phyloP scores from a whole-genome alignment of 2,888 invertebrate genomes.

The Callyntrura guangdongensis region DNA sequence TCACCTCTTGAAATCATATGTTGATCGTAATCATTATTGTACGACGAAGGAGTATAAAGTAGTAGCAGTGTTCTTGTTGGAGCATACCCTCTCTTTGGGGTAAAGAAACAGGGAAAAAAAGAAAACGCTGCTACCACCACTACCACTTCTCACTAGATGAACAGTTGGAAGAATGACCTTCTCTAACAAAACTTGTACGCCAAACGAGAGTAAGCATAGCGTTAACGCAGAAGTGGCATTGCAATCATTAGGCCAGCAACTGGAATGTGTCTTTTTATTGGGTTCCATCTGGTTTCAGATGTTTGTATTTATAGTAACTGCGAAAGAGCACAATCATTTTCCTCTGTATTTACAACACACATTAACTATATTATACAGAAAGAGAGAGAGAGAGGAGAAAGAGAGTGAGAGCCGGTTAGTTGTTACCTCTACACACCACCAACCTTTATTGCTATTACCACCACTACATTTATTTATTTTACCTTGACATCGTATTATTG shows the following conservation, averaged over 20 bases:
- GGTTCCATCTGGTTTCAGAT: constrained; percentile 60
- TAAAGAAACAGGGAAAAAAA: constrained; percentile 1
- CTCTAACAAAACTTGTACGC: constrained; percentile 33
- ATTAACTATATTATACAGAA: constrained; percentile 25
- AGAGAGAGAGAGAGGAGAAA: constrained; percentile 13
- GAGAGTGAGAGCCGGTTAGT: neutral
- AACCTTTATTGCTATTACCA: constrained; percentile 47
- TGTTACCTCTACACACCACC: neutral
- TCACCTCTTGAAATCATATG: constrained; percentile 51
- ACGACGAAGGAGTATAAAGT: neutral
- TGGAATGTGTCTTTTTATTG: constrained; percentile 58
- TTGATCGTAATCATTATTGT: constrained; percentile 50
- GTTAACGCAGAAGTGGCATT: constrained; percentile 51
- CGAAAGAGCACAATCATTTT: constrained; percentile 26
- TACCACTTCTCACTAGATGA: neutral
- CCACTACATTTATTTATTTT: constrained; percentile 56
- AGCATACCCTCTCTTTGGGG: neutral
- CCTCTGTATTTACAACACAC: constrained; percentile 46
- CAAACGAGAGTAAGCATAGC: constrained; percentile 27
- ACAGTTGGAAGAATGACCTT: constrained; percentile 48
- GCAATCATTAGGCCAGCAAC: constrained; percentile 57
- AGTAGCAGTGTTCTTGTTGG: neutral
- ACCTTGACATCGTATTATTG: constrained; percentile 67
- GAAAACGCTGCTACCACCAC: constrained; percentile 1
- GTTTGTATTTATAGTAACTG: constrained; percentile 54